Conservation (phyloP, 2,797 vertebrate genomes). For the Cyclura pinguis region DNA sequence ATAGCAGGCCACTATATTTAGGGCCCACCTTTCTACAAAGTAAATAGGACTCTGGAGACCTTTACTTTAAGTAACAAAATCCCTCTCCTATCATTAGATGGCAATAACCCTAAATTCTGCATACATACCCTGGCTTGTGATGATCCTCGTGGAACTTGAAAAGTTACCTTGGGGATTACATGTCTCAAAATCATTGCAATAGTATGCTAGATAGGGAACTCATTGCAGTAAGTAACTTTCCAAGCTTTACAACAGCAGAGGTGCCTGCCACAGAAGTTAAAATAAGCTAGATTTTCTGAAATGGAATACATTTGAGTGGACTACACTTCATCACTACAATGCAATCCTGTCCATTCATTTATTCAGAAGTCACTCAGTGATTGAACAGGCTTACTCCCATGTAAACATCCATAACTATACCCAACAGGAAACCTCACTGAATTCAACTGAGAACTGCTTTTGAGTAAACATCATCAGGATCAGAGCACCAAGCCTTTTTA, state of each 20-base stretch:
- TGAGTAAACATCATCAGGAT: not conserved
- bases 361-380: not conserved
- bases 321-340: not conserved
- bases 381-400: not conserved
- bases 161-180: no score
- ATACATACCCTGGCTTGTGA: not conserved
- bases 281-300: not conserved
- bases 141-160: no score
- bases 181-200: no score
- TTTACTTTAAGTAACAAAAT: no score
- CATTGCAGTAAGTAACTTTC: no score
- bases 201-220: no score
- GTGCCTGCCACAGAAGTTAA: not conserved
- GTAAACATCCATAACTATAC: no score
- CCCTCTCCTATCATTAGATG: not conserved
- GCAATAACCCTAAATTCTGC: not conserved
- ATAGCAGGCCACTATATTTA: no score
- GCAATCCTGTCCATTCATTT: not conserved
- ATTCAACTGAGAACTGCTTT: not conserved
- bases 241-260: not conserved
- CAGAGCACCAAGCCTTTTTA: not conserved
- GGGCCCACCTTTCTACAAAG: no score
- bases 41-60: no score
- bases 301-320: not conserved
- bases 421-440: not conserved